A percentile compares a stretch with the other conserved stretches of the same genome.
Evolutionary conservation across 2,888 invertebrate species (phyloP).

Genomic region (Neoaliturus tenellus): DNA sequence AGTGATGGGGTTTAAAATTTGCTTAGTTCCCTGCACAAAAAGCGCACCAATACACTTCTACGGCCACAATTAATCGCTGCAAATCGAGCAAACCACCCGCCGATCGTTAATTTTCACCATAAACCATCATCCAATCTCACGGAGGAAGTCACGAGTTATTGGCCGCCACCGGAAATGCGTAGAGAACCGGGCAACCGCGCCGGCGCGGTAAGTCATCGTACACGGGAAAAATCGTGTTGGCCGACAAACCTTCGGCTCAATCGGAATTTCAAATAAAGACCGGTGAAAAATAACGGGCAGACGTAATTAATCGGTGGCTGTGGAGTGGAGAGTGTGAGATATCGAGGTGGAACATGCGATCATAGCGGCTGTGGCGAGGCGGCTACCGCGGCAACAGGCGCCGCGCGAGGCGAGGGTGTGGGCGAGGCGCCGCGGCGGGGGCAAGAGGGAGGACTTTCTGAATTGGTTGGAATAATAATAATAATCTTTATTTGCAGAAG

Average conservation of each 20-base stretch:
- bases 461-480: too few species aligned
- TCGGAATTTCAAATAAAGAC: constrained; percentile 48
- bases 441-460: too few species aligned
- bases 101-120: not conserved
- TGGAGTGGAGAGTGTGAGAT: not conserved
- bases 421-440: not conserved
- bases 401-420: not conserved
- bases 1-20: too few species aligned
- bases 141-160: not conserved
- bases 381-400: not conserved
- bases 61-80: too few species aligned
- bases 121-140: not conserved
- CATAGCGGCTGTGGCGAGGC: too few species aligned
- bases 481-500: too few species aligned
- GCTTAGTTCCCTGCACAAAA: too few species aligned
- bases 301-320: constrained; percentile 37
- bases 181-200: constrained; percentile 5
- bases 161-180: constrained; percentile 12
- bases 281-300: constrained; percentile 43
- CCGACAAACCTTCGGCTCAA: constrained; percentile 42
- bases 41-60: too few species aligned
- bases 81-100: not conserved
- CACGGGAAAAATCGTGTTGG: constrained; percentile 32
- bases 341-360: constrained; percentile 12
- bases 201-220: constrained; percentile 9